Base-by-base conservation (phyloP, 2,888 invertebrate genomes). In the Xylota sylvarum region DNA sequence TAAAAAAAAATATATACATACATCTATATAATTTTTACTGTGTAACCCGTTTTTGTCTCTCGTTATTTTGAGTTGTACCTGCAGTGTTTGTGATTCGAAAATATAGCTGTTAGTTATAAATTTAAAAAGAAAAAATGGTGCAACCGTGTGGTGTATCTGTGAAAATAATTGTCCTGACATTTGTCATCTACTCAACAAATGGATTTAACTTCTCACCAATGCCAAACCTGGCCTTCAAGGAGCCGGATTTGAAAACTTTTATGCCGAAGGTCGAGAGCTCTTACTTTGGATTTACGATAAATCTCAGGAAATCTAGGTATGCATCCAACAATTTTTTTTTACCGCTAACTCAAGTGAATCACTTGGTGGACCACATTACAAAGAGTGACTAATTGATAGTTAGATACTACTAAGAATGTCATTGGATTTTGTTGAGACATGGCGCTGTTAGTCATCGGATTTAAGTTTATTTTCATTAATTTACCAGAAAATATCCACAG, bases 201-300 rank as follows among this genome's bases (percentile, higher is more conserved):
- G 87, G 82, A 87, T 92, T 92, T 85, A 92, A 92, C 62, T 90
- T 90, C 58, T 89, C 91, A 81, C 92, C 92, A 6, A 89, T 88
- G 35, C 91, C 92, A 5, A 92, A 90, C 81, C 46, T 89, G 23
- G 89, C 89, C 19, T 89, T 92, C 30, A 82, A 74, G 19, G 89
- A 90, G 6, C 91, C 92, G 2, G 73, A 88, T 43, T 56, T 90
- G 9, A 88, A 88, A 76, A 89, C 89, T 27, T 89, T 90, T 60
- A 46, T 89, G 56, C 90, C 90, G 0, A 90, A 91, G 88, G 67
- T 87, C 5, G 89, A 90, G 70, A 91, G 91, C 82, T 92, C 92
- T 37, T 92, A 92, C 84, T 92, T 92, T 88, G 92, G 92, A 88
- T 92, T 88, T 85, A 89, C 90, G 12, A 72, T 92, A 43, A 90